These are phyloP conservation scores for Hymenopus coronatus DNA, from an alignment of 2,888 invertebrate genomes.

Conservation along the genomic window DNA sequence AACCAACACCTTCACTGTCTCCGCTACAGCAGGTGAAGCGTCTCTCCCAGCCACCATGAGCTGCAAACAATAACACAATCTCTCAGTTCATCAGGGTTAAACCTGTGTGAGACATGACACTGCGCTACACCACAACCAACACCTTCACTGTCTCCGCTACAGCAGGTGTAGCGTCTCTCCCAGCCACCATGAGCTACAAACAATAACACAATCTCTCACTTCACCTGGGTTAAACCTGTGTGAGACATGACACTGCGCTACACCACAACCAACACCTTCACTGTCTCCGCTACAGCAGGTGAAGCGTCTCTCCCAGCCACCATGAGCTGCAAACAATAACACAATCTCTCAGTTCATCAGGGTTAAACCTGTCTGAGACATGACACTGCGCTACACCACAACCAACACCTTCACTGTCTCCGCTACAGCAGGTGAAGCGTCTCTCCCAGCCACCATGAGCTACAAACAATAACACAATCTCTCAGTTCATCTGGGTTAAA, in stretches of 20 bases:
- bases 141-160: constrained; percentile 66
- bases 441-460: constrained; percentile 31
- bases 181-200: constrained; percentile 37
- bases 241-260: constrained; percentile 75
- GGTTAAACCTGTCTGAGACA: constrained; percentile 75
- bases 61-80: constrained; percentile 56
- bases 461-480: constrained; percentile 56
- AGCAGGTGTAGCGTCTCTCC: constrained; percentile 57
- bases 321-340: constrained; percentile 46
- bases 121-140: constrained; percentile 80
- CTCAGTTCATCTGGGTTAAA: constrained; percentile 70
- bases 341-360: constrained; percentile 68
- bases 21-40: constrained; percentile 69
- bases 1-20: constrained; percentile 70
- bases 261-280: constrained; percentile 73
- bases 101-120: constrained; percentile 76
- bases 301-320: constrained; percentile 42
- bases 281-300: constrained; percentile 74
- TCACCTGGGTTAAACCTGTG: constrained; percentile 72
- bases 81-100: constrained; percentile 67
- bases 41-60: constrained; percentile 32
- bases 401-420: constrained; percentile 68
- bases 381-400: constrained; percentile 77
- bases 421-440: constrained; percentile 67
- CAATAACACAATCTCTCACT: constrained; percentile 63